phyloP scores from a whole-genome alignment of 2,113 vertebrate species.

The Catharus bicknelli region DNA sequence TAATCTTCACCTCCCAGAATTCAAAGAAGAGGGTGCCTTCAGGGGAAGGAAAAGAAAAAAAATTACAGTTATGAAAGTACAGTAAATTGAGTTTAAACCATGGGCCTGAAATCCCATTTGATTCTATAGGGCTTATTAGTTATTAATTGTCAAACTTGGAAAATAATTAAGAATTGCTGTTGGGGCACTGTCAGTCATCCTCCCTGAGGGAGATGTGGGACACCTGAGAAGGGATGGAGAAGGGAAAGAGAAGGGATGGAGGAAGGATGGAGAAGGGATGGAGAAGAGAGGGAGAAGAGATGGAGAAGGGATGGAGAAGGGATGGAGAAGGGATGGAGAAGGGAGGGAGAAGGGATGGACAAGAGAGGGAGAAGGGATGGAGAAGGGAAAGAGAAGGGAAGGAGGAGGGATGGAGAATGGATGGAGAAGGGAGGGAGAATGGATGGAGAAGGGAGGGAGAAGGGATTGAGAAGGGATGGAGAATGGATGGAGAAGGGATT shows the following conservation, averaged over 20 bases:
- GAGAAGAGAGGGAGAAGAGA: too few relatives aligned
- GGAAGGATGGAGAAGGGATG: too few relatives aligned
- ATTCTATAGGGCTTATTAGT: not conserved
- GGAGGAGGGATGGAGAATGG: not conserved
- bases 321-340: too few relatives aligned
- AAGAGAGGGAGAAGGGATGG: too few relatives aligned
- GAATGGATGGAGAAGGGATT: too few relatives aligned
- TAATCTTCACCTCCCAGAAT: slow-evolving; percentile 46
- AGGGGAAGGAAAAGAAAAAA: slow-evolving; percentile 25
- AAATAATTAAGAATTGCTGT: slow-evolving; percentile 32
- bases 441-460: too few relatives aligned
- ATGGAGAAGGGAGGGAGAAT: not conserved
- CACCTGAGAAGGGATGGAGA: not conserved
- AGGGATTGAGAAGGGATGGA: accelerated
- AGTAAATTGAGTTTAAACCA: slow-evolving; percentile 2
- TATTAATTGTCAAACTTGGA: slow-evolving; percentile 22
- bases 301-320: too few relatives aligned
- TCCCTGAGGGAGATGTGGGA: not conserved
- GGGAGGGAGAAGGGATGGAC: too few relatives aligned
- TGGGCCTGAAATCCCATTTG: not conserved
- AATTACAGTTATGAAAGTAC: not conserved
- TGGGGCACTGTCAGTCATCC: not conserved
- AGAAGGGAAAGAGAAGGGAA: too few relatives aligned
- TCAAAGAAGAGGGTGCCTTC: not conserved
- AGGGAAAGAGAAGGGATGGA: too few relatives aligned